phyloP scores from a whole-genome alignment of 2,797 vertebrate genomes.

The Xiphorhynchus erythropygius region DNA sequence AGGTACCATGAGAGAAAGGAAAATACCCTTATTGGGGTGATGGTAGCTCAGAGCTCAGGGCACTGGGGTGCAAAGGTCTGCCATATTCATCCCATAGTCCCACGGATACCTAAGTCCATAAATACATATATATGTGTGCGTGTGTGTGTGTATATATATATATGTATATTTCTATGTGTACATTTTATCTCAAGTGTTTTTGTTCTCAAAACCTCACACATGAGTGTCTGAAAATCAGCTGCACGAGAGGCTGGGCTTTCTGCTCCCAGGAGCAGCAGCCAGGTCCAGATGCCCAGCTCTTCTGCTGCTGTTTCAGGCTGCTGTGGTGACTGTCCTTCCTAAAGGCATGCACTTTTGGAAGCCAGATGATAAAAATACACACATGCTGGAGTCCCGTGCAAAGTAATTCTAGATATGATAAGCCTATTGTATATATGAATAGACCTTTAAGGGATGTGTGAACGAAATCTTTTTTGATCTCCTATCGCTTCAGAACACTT shows the following conservation, averaged over 20 bases:
- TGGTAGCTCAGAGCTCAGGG: background rate
- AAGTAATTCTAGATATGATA: constrained; percentile 23
- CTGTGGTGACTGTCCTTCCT: background rate
- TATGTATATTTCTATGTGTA: fast-evolving
- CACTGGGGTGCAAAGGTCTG: background rate
- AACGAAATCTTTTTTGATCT: constrained; percentile 25
- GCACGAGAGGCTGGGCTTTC: background rate
- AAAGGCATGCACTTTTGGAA: background rate
- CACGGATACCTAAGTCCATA: background rate
- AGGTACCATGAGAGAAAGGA: background rate
- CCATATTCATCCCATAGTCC: fast-evolving
- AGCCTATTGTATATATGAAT: constrained; percentile 1
- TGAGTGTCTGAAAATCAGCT: background rate
- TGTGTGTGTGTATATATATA: fast-evolving
- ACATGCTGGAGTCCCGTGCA: background rate
- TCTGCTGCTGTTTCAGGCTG: background rate
- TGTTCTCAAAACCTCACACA: background rate
- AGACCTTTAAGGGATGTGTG: constrained; percentile 18
- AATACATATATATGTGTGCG: fast-evolving
- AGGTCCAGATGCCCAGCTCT: background rate
- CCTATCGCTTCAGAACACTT: constrained; percentile 34
- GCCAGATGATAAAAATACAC: background rate
- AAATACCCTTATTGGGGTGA: background rate
- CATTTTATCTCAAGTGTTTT: background rate
- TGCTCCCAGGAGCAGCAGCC: background rate